Conservation (phyloP, 2,888 invertebrate genomes). For the Lottia scabra region DNA sequence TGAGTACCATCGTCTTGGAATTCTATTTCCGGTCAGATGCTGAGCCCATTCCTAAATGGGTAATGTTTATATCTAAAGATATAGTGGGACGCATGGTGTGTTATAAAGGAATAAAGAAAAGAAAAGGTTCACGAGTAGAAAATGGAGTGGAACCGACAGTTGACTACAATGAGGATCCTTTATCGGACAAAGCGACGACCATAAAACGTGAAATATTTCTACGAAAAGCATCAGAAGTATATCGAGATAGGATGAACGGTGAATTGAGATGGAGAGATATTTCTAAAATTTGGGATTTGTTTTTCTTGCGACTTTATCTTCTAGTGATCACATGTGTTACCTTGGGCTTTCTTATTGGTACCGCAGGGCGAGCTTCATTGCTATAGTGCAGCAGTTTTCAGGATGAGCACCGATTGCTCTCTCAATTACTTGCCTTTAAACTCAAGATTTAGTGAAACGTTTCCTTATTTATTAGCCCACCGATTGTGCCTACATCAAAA, state of each 20-base stretch:
- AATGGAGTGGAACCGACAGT: background rate
- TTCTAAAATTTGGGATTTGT: background rate
- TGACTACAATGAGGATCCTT: background rate
- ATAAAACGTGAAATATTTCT: background rate
- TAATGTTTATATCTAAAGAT: background rate
- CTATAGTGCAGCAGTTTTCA: no score
- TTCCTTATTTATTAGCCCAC: no score
- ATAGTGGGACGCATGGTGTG: background rate
- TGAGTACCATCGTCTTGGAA: conserved; percentile 23
- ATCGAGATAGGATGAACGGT: background rate
- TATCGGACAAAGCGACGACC: background rate
- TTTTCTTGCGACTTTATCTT: background rate
- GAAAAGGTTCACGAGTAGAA: background rate
- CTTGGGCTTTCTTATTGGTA: background rate
- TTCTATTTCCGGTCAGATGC: conserved; percentile 20
- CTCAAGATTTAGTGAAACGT: no score
- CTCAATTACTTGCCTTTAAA: no score
- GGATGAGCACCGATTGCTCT: no score
- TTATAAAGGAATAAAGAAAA: background rate
- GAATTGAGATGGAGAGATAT: background rate
- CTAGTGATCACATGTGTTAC: background rate
- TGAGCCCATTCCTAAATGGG: conserved; percentile 6
- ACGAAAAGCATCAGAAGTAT: background rate
- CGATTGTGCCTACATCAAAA: no score
- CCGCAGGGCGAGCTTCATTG: no score